Conservation (phyloP, 2,797 vertebrate genomes). For the Cygnus olor region DNA sequence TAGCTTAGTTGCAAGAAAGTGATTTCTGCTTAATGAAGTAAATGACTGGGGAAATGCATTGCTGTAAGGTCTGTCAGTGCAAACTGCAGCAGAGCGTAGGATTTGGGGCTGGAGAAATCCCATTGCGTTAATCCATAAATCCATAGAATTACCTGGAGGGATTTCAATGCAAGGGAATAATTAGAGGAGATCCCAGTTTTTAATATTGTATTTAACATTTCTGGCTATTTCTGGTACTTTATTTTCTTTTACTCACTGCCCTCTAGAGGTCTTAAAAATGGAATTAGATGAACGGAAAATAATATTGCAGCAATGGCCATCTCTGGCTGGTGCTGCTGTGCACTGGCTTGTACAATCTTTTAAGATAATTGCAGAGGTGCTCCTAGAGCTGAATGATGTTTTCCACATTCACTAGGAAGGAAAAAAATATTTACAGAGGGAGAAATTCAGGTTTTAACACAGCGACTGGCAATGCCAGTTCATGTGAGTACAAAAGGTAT, state of each 20-base stretch:
- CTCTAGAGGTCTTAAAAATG: slow-evolving; percentile 61
- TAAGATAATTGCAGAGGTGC: not conserved
- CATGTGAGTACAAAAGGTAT: not conserved
- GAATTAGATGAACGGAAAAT: slow-evolving; percentile 15
- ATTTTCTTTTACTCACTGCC: slow-evolving; percentile 74
- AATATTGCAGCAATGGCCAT: not conserved
- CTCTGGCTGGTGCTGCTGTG: not conserved
- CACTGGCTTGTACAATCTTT: not conserved
- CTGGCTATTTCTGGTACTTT: not conserved
- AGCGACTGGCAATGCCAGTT: not conserved
- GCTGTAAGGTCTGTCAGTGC: not conserved
- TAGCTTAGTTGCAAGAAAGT: not conserved
- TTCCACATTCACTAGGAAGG: not conserved
- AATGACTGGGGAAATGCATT: not conserved
- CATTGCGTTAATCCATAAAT: slow-evolving; percentile 41
- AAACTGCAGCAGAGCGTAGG: not conserved
- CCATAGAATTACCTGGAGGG: slow-evolving; percentile 23
- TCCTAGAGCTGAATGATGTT: not conserved
- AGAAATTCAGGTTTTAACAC: not conserved
- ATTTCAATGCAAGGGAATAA: slow-evolving; percentile 25
- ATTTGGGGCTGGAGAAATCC: slow-evolving; percentile 6
- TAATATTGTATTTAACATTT: not conserved
- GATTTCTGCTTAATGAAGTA: not conserved
- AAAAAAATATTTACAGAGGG: not conserved
- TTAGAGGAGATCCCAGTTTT: not conserved